A percentile compares a stretch with the other conserved stretches of the same genome.
Evolutionary conservation across 2,888 invertebrate species (phyloP).

Genomic region (Gandaritis pyraliata): DNA sequence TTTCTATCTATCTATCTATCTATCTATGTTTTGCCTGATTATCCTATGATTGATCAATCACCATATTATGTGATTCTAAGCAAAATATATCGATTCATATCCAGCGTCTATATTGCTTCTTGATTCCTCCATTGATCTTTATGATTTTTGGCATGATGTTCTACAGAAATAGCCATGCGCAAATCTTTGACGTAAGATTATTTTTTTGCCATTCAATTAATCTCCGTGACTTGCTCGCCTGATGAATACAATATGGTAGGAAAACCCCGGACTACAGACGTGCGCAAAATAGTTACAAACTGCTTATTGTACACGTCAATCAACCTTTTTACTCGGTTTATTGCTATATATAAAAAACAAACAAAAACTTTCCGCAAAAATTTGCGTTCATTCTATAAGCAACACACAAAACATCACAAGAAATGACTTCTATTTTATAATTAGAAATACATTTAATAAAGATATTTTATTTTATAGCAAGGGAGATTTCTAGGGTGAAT

Average conservation of each 20-base stretch:
- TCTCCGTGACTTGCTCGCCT: slow-evolving; percentile 20
- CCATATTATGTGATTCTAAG: no score
- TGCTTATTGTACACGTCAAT: slow-evolving; percentile 18
- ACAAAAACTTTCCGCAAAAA: slow-evolving; percentile 8
- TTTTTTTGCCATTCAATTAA: slow-evolving; percentile 5
- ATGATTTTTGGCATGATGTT: no score
- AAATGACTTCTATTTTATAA: no score
- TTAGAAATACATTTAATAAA: no score
- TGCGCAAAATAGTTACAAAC: slow-evolving; percentile 8
- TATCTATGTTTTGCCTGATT: no score
- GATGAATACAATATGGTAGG: slow-evolving; percentile 6
- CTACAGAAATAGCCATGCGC: neutral
- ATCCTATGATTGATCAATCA: no score
- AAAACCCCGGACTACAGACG: slow-evolving; percentile 11
- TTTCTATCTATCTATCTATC: no score
- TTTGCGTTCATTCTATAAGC: neutral
- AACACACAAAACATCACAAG: neutral
- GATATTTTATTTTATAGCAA: no score
- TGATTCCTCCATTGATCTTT: no score
- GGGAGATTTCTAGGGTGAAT: no score
- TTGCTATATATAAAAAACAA: slow-evolving; percentile 6
- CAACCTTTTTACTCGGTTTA: slow-evolving; percentile 21
- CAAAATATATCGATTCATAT: no score
- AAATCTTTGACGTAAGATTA: slow-evolving; percentile 11
- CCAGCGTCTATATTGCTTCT: no score